A percentile compares a stretch with the other conserved stretches of the same genome.
These are phyloP conservation scores for Fragum whitleyi DNA, from an alignment of 2,888 invertebrate species.

Conservation along the genomic window DNA sequence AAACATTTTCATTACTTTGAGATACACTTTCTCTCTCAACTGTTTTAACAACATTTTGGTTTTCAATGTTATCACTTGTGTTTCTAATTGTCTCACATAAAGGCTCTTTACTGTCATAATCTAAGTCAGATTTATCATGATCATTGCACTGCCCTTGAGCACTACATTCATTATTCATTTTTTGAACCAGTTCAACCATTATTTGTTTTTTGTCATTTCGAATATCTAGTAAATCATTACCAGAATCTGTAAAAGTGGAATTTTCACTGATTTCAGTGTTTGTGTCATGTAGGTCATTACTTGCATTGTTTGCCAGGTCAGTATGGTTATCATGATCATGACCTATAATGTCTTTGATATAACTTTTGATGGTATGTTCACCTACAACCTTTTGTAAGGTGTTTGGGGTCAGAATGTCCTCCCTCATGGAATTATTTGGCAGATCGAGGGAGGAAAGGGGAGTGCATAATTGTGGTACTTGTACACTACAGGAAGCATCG, in stretches of 20 bases:
- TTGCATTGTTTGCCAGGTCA: neutral
- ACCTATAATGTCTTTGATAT: slow-evolving; percentile 56
- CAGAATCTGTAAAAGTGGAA: neutral
- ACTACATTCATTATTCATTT: neutral
- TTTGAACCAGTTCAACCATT: neutral
- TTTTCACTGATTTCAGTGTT: neutral
- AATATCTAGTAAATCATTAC: neutral
- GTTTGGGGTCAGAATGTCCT: slow-evolving; percentile 33
- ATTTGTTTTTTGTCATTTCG: neutral
- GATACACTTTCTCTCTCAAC: neutral
- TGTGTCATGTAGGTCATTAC: neutral
- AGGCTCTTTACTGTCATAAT: neutral
- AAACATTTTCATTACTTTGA: neutral
- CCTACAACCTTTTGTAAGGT: slow-evolving; percentile 53
- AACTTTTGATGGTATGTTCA: slow-evolving; percentile 50
- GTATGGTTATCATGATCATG: neutral
- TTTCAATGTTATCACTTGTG: neutral
- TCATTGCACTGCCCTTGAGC: slow-evolving; percentile 23
- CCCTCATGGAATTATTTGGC: slow-evolving; percentile 30
- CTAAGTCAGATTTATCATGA: neutral
- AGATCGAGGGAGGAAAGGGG: slow-evolving; percentile 44
- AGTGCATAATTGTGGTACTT: slow-evolving; percentile 55
- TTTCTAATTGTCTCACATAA: neutral
- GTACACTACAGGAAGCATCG: slow-evolving; percentile 4
- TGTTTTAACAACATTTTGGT: neutral